Base-by-base conservation (phyloP, 2,113 vertebrate genomes). In the Actenoides hombroni region DNA sequence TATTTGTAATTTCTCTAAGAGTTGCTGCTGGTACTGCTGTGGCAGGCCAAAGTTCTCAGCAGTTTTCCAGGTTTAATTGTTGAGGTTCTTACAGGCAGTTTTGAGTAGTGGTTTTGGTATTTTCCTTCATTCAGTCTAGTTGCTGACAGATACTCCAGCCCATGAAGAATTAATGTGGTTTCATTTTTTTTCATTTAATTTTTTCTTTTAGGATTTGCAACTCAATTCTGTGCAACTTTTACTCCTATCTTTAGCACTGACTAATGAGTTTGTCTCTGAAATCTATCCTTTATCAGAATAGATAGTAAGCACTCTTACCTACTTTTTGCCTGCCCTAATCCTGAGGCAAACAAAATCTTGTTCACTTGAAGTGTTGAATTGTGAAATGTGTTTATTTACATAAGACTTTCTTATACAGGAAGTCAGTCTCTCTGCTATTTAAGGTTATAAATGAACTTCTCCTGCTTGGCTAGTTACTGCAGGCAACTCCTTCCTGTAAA, bases 331-430 rank as follows among this genome's bases (percentile, higher is more conserved):
- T 89, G 37, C 25, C 67, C 49, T 73, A 25, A 59, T 67, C 54
- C 29, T 37, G 39, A 84, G 74, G 53, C 65, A 92, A 84, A 92
- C 74, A 69, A 83, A 85, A 90, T 29, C 35, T 90, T 81, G 56
- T 94, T 93, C 59, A 10, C 49, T 71, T 1, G 0, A 10, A 87
- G n/a, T 49, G 57, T 67, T 89, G 95, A 93, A 84, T 91, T 94
- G 88, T 94, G 92, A 95, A 96, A 96, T 83, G 67, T 76, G 69
- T 96, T 95, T 94, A 44, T 96, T 95, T 95, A 94, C 63, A 37
- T 86, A 85, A 92, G 86, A 84, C 91, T 94, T 96, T 88, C 95
- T 92, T 82, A 24, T 83, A 83, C 91, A 94, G 96, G 94, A 97
- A 95, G 89, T 70, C 40, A 29, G 71, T 23, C 67, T 46, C 71